Percentiles rank a stretch among this genome's conserved stretches.
Evolutionary conservation across 2,888 invertebrate species (phyloP).

Genomic region (Drosophila algonquin): DNA sequence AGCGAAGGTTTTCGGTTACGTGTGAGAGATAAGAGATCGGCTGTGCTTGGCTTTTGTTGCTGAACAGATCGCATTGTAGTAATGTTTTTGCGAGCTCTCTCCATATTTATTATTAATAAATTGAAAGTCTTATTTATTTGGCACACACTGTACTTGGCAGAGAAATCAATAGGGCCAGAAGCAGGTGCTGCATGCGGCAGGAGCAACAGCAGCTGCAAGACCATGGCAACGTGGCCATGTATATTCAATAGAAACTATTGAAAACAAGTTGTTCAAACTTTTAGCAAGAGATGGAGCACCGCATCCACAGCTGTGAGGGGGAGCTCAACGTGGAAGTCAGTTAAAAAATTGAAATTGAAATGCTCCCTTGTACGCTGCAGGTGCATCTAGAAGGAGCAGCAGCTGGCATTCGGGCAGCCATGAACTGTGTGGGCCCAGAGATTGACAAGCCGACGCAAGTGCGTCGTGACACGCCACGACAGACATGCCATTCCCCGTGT

Average conservation of each 20-base stretch:
- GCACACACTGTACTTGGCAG: constrained; percentile 27
- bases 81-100: background rate
- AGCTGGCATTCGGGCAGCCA: background rate
- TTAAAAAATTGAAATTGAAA: constrained; percentile 62
- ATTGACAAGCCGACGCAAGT: constrained; percentile 63
- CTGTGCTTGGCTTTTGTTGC: background rate
- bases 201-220: background rate
- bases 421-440: constrained; percentile 28
- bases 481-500: constrained; percentile 33
- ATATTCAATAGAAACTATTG: constrained; percentile 46
- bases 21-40: background rate
- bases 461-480: constrained; percentile 64
- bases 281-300: constrained; percentile 35
- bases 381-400: background rate
- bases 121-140: background rate
- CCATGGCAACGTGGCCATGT: constrained; percentile 17
- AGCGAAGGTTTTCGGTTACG: too few species aligned
- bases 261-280: constrained; percentile 64
- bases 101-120: background rate
- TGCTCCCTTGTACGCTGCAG: too few species aligned
- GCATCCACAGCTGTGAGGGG: background rate
- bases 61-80: too few species aligned
- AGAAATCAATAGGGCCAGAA: constrained; percentile 64
- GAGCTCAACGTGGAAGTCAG: constrained; percentile 25
- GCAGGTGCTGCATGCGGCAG: constrained; percentile 2